Base-by-base conservation (phyloP, 1,140 invertebrate species). In the Drosophila micromelanica region DNA sequence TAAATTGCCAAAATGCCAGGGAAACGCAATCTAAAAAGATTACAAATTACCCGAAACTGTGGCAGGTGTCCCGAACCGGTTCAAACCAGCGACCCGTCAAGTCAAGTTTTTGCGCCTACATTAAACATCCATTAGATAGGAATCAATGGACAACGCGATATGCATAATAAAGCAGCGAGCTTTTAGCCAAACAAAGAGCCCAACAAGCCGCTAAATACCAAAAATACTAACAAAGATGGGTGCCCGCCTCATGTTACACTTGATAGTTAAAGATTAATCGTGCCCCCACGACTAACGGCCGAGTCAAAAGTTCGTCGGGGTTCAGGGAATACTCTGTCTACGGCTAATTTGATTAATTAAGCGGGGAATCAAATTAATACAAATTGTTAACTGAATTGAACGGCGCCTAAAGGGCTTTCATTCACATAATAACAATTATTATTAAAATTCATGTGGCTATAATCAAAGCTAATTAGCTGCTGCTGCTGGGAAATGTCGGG, bases 321-420 rank as follows among this genome's bases (percentile, higher is more conserved):
- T 73, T 60, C 30, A 55, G 37, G 27, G 48, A 68, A 32, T 52
- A 32, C 43, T 57, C 71, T 79, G 30, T 46, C 45, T 59, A 2
- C 35, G 35, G 48, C 72, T 68, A 80, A 86, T 74, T 85, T 85
- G 80, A 85, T 85, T 85, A 85, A 85, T 85, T 86, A 77, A 63
- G 51, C 54, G n/a, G 30, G 13, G 23, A 30, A 35, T n/a, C 42
- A 43, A 43, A 51, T 49, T 12, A 52, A 49, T 49, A 60, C 27
- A 48, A 56, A 56, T 37, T 37, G 8, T 32, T 64, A 30, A 27
- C 37, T 40, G 45, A 51, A 54, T 45, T 62, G 12, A 20, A 43
- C 40, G 60, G 30, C 64, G 64, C 65, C 67, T n/a, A 37, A 13
- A 80, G 80, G 27, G 9, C 48, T 69, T 43, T 69, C 57, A 35